Conservation (phyloP, 2,888 invertebrate species). For the Serripes groenlandicus region DNA sequence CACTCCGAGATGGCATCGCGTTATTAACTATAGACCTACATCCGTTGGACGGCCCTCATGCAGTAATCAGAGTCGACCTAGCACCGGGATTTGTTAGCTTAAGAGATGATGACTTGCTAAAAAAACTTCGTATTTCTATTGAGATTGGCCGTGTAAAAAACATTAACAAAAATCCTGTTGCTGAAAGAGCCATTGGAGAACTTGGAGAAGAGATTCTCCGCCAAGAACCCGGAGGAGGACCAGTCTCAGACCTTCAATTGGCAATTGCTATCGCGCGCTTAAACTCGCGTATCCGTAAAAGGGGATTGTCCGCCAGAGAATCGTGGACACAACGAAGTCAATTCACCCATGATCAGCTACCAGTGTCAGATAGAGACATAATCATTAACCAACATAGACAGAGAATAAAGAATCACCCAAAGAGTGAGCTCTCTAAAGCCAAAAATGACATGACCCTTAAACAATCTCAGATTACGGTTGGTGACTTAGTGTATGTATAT, state of each 20-base stretch:
- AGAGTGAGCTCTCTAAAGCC: conserved; percentile 17
- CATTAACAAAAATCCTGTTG: conserved; percentile 66
- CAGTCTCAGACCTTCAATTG: background rate
- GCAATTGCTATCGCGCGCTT: conserved; percentile 16
- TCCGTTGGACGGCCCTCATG: conserved; percentile 19
- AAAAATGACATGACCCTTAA: too few species aligned
- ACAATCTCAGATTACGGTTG: background rate
- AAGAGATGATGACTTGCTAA: background rate
- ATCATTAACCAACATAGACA: conserved; percentile 14
- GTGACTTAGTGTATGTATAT: conserved; percentile 23
- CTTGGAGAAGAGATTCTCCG: conserved; percentile 69
- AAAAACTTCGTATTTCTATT: background rate
- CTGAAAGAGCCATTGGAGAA: conserved; percentile 73
- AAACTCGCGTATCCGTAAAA: conserved; percentile 52
- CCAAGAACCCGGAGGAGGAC: conserved; percentile 20
- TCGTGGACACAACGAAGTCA: conserved; percentile 68
- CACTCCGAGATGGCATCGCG: too few species aligned
- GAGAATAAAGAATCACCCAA: conserved; percentile 10
- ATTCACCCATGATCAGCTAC: conserved; percentile 53
- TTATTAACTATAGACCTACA: too few species aligned
- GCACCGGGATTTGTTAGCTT: conserved; percentile 63
- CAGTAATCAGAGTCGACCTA: conserved; percentile 55
- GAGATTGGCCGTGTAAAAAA: conserved; percentile 27
- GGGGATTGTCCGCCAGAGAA: conserved; percentile 66
- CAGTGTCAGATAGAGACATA: conserved; percentile 15